phyloP scores from a whole-genome alignment of 2,888 invertebrate genomes.

The Andrena fulva region DNA sequence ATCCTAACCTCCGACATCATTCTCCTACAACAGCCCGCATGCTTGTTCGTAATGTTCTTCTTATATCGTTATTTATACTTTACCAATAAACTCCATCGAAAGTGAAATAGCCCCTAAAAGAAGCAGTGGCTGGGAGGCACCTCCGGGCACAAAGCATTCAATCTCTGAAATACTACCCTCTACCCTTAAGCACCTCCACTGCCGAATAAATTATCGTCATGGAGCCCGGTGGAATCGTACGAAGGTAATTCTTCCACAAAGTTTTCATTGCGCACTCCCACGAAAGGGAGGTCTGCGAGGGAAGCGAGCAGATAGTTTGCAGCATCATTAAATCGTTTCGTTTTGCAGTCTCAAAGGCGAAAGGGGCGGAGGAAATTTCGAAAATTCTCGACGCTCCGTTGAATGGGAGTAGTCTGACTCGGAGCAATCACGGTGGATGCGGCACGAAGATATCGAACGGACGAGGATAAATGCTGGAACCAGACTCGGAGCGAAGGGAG shows the following conservation, averaged over 20 bases:
- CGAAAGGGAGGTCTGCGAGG: no score
- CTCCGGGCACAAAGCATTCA: no score
- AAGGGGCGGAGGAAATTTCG: neutral
- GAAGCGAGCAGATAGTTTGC: neutral
- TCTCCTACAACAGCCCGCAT: no score
- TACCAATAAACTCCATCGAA: no score
- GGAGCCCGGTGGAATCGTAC: conserved; percentile 1
- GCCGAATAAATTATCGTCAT: conserved; percentile 5
- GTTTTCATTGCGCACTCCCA: neutral
- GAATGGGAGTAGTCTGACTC: conserved; percentile 19
- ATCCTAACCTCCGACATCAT: no score
- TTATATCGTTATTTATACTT: no score
- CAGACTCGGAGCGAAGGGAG: conserved; percentile 9
- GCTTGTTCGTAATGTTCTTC: no score
- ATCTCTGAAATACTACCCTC: no score
- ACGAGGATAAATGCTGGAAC: conserved; percentile 24
- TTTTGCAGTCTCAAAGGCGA: neutral
- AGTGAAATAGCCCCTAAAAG: no score
- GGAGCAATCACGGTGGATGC: conserved; percentile 15
- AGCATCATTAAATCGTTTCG: conserved; percentile 3
- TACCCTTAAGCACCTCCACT: conserved; percentile 1
- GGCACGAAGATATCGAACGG: conserved; percentile 34
- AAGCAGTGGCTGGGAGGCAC: no score
- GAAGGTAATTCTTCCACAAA: conserved; percentile 16
- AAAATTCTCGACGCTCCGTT: conserved; percentile 12